Evolutionary conservation across 2,113 vertebrate species (phyloP), one percentile per base, ranked within the genome.

Genomic region (Psammodynastes pulverulentus): DNA sequence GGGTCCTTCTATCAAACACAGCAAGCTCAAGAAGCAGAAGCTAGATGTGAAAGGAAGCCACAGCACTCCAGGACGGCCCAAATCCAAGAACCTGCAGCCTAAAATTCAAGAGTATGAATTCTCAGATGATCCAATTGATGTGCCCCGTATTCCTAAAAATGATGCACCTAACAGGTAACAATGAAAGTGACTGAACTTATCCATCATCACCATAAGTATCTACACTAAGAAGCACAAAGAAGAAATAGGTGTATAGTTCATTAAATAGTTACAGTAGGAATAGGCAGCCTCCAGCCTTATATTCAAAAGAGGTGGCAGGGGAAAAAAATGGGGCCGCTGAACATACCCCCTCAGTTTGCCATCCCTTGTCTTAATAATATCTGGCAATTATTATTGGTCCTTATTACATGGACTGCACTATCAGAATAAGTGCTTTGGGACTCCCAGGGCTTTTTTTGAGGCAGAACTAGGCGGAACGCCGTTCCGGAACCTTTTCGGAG

Each of bases 31-130:
- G 96, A 99, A 99, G 93, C 99, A 98, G 96, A 99, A 99, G 95
- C 95, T 99, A 90, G 99, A 99, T 53, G 97, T 98, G 9, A 99
- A 99, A 96, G 98, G 98, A 0, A 97, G 98, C 79, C 99, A 99
- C 0, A 98, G 98, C 5, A 98, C 98, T 17, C 99, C 99, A 0
- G 99, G 99, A 1, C 96, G 99, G 93, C 99, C 99, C 91, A 99
- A 99, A 91, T 98, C 99, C 26, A 99, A 99, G 96, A 99, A 99
- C 94, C 93, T 99, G 89, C 99, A 99, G 95, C 98, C 98, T 72
- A 99, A 99, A 97, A 98, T 99, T 95, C 99, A 98, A 92, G 99
- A 99, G 89, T 99, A 99, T 23, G 99, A 99, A 93, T 99, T 99
- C 94, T 98, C 98, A 89, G 99, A 99, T 39, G 99, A 99, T 91